Evolutionary conservation across 2,113 vertebrate genomes (phyloP), one percentile per base, ranked within the genome.

Genomic region (Notothenia rossii): DNA sequence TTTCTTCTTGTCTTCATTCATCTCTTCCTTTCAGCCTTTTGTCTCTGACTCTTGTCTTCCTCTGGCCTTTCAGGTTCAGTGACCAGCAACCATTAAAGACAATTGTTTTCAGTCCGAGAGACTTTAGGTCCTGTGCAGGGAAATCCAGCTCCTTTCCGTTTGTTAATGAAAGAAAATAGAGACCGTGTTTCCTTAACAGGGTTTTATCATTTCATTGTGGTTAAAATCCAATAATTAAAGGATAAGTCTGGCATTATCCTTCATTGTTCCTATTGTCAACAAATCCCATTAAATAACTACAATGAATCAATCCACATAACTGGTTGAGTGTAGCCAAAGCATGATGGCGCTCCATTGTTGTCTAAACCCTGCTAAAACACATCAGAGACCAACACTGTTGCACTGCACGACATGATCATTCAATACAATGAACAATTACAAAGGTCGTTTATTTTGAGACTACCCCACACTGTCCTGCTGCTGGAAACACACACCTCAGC

Each of bases 31-130:
- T 82, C 73, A 83, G 77, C 61, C 64, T 64, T 83, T 83, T 89
- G 83, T 88, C 45, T 54, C 48, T 3, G 73, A 60, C 80, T 76
- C 84, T 86, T 71, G 83, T 86, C 86, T 89, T 87, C 80, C 81
- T 69, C 29, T 10, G 45, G 82, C 78, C 85, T 82, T 89, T 93
- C 89, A 82, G 91, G 91, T 91, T 93, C 93, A 92, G 51, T 81
- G 91, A 79, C 72, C 64, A 79, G 79, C 77, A 82, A 86, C 72
- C 75, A 56, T 72, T 68, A 67, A 29, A 61, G 65, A 86, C 85
- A 79, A 89, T 73, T 33, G 80, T 69, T 59, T 9, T 5, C 15
- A 69, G 75, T 46, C 83, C 84, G 81, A 92, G 65, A 82, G 72
- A 29, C 51, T 48, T 40, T 48, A 49, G 77, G 69, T 80, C 77